phyloP scores from a whole-genome alignment of 2,113 vertebrate genomes.

The Seriola aureovittata region DNA sequence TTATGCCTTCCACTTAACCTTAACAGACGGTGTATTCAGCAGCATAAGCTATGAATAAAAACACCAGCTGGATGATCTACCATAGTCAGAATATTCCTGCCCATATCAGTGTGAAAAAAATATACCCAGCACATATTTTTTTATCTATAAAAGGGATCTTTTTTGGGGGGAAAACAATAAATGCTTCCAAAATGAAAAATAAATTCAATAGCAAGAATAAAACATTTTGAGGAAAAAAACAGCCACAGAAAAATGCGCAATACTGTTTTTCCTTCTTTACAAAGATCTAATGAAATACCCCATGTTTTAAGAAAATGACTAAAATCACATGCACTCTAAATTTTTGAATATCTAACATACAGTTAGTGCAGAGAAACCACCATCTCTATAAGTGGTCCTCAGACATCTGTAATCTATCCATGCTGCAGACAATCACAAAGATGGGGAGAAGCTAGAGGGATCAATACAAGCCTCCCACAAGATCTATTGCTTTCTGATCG shows the following conservation, averaged over 20 bases:
- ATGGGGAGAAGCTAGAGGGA: slow-evolving; percentile 72
- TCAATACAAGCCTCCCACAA: slow-evolving; percentile 80
- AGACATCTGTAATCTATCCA: slow-evolving; percentile 73
- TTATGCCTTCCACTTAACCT: slow-evolving; percentile 46
- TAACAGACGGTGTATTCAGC: slow-evolving; percentile 38
- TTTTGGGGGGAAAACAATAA: neutral
- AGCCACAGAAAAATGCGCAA: neutral
- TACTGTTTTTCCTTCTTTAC: neutral
- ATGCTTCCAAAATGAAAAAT: neutral
- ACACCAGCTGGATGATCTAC: slow-evolving; percentile 28
- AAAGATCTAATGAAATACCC: neutral
- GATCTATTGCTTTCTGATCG: slow-evolving; percentile 82
- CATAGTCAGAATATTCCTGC: neutral
- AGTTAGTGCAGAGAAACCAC: slow-evolving; percentile 48
- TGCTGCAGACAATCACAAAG: slow-evolving; percentile 79
- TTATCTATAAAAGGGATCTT: neutral
- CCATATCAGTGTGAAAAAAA: neutral
- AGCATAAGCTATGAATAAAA: slow-evolving; percentile 45
- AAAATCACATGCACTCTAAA: slow-evolving; percentile 6
- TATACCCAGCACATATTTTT: neutral
- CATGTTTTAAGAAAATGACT: neutral
- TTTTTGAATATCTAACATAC: slow-evolving; percentile 44
- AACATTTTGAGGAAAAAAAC: neutral
- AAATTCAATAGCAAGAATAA: neutral
- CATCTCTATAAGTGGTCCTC: slow-evolving; percentile 57